Base-by-base conservation (phyloP, 2,888 invertebrate genomes). In the Nebria salina region DNA sequence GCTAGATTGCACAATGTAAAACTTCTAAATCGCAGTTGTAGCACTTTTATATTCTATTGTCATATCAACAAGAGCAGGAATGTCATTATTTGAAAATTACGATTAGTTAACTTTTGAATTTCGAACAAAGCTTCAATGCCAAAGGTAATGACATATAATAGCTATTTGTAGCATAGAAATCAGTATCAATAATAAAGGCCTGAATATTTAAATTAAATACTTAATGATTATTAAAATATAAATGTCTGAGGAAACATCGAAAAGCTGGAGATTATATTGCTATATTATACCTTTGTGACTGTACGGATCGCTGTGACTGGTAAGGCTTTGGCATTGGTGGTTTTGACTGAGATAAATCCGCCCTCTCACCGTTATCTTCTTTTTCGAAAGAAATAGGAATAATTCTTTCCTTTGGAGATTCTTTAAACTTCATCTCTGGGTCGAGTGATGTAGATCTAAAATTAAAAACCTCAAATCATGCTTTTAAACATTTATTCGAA, bases 331-430 rank as follows among this genome's bases (percentile, higher is more conserved):
- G 88, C 65, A 89, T 87, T 5, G 90, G 89, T 9, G 90, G 90
- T 84, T 89, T 89, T n/a, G 88, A 85, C 2, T 88, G 86, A 6
- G 88, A 87, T 20, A 88, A 85, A 25, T 84, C 82, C 64, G 85
- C 85, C 75, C 87, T 87, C 25, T 87, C 85, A 84, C 86, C 83
- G 4, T 76, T 83, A 74, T 85, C 88, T 83, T 88, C 88, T 82
- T 85, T 86, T 84, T 90, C 91, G 82, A 91, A 88, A 15, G 90
- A 87, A 85, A 94, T 93, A 65, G 94, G 93, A 85, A 94, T 94
- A 84, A 94, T 93, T 84, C 93, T 90, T 87, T 94, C 94, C 83
- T 91, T 92, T 0, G 90, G 88, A 80, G 87, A 86, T 64, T 84
- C 83, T 83, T 85, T 86, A 7, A 85, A 84, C 75, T 85, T 86